A percentile compares a stretch with the other conserved stretches of the same genome.
phyloP scores from a whole-genome alignment of 2,797 vertebrate genomes.

The Mormyrops boulengeri region DNA sequence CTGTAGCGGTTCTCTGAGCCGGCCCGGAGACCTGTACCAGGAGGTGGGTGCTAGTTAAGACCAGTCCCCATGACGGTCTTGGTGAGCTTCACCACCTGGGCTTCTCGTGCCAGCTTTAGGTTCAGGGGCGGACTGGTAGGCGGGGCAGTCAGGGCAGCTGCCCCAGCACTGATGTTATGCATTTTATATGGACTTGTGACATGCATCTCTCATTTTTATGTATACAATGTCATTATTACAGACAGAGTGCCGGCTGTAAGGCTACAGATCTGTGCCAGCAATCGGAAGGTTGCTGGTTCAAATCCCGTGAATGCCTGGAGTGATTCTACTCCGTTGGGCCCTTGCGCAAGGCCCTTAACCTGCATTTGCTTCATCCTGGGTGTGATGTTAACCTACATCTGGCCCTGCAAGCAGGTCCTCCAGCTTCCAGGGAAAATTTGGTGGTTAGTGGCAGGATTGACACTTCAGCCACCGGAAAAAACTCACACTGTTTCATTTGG shows the following conservation, averaged over 20 bases:
- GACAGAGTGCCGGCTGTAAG: background rate
- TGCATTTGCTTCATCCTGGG: background rate
- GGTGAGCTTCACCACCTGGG: background rate
- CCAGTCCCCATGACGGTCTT: background rate
- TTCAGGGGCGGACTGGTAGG: background rate
- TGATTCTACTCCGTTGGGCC: background rate
- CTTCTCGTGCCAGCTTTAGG: background rate
- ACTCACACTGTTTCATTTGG: background rate
- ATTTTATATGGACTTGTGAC: background rate
- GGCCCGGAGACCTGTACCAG: slow-evolving; percentile 80
- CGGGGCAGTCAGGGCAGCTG: background rate
- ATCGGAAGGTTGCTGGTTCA: background rate
- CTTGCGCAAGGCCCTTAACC: background rate
- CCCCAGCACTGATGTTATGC: background rate
- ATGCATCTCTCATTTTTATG: background rate
- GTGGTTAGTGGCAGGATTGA: background rate
- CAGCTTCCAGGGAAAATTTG: background rate
- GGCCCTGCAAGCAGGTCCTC: background rate
- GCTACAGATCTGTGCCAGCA: background rate
- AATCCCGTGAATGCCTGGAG: background rate
- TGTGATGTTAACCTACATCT: background rate
- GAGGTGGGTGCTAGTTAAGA: slow-evolving; percentile 64
- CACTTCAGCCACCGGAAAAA: background rate
- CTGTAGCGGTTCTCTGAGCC: slow-evolving; percentile 80
- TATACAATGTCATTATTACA: background rate